phyloP scores from a whole-genome alignment of 2,888 invertebrate species.

The Ametastegia equiseti region DNA sequence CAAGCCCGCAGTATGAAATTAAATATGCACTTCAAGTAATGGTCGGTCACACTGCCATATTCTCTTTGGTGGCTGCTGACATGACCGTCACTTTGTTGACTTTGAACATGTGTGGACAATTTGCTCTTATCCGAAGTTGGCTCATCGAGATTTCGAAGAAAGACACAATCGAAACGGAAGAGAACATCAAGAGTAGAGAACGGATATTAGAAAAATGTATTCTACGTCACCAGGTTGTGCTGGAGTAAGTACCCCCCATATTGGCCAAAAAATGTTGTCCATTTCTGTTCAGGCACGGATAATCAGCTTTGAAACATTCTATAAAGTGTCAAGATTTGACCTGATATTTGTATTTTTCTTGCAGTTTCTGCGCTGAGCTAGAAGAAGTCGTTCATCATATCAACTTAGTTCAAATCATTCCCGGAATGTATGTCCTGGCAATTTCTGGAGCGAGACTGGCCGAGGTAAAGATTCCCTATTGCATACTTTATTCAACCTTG shows the following conservation, averaged over 20 bases:
- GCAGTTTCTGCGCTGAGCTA: constrained; percentile 18
- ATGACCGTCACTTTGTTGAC: neutral
- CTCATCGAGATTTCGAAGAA: neutral
- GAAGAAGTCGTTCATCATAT: neutral
- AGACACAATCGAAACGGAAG: neutral
- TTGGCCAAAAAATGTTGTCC: neutral
- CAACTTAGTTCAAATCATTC: neutral
- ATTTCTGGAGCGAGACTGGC: neutral
- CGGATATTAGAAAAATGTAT: neutral
- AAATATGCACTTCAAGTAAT: constrained; percentile 51
- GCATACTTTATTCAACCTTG: neutral
- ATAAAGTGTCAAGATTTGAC: no score
- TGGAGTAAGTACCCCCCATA: constrained; percentile 22
- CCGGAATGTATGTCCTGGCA: neutral
- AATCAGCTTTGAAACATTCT: no score
- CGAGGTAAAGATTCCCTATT: neutral
- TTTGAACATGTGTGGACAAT: constrained; percentile 35
- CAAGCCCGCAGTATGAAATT: constrained; percentile 18
- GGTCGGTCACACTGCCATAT: constrained; percentile 50
- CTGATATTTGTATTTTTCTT: neutral
- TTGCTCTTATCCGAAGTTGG: constrained; percentile 16
- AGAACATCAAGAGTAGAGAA: neutral
- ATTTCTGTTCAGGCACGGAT: no score
- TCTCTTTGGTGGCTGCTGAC: neutral
- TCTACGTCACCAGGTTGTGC: neutral